Percentiles rank a stretch among this genome's conserved stretches.
Evolutionary conservation across 2,797 vertebrate species (phyloP).

Genomic region (Sus cebifrons): DNA sequence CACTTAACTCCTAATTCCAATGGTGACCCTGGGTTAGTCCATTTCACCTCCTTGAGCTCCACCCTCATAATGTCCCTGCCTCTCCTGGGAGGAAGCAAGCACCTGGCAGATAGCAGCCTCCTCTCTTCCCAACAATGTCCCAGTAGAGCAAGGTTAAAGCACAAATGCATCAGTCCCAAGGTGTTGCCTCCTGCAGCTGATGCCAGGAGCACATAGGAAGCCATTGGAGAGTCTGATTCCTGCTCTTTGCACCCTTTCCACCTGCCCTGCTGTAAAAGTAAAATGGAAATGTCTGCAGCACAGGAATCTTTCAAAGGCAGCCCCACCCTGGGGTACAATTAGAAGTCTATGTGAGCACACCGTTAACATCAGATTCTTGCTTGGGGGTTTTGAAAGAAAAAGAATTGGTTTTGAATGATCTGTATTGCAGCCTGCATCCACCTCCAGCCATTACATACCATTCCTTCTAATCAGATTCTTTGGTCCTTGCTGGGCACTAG

Average conservation of each 20-base stretch:
- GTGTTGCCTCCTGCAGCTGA: not conserved
- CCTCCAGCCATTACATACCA: conserved; percentile 10
- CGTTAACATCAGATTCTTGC: conserved; percentile 43
- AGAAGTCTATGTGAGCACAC: not conserved
- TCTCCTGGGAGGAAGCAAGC: not conserved
- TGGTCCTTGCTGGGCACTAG: conserved; percentile 63
- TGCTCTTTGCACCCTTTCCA: not conserved
- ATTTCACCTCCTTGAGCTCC: not conserved
- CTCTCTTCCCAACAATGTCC: not conserved
- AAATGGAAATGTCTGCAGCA: conserved; percentile 22
- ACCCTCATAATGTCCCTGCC: not conserved
- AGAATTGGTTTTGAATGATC: conserved; percentile 55
- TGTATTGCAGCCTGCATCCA: conserved; percentile 57
- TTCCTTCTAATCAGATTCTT: conserved; percentile 72
- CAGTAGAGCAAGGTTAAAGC: not conserved
- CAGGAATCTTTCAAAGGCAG: conserved; percentile 61
- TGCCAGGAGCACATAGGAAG: not conserved
- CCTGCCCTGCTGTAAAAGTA: conserved; percentile 2
- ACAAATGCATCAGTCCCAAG: not conserved
- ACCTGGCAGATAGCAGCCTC: not conserved
- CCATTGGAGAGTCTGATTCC: not conserved
- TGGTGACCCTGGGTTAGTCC: not conserved
- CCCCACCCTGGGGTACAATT: not conserved
- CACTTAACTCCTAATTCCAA: not conserved
- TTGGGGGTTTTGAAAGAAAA: not conserved